Percentiles rank a stretch among this genome's conserved stretches.
phyloP scores from a whole-genome alignment of 1,140 invertebrate genomes.

The Physella acuta region DNA sequence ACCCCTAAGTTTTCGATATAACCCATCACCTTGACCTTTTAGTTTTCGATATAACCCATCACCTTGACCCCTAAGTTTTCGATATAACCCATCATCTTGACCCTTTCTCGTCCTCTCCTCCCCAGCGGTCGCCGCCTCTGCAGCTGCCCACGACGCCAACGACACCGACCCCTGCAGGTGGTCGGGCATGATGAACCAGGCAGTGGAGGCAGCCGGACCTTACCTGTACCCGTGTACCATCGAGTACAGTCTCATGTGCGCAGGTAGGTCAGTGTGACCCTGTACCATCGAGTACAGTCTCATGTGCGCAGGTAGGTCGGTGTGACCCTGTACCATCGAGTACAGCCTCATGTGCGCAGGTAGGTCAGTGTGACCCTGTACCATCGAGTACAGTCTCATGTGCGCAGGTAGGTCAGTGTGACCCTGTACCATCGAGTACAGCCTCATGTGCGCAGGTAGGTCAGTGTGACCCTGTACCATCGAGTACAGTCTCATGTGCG shows the following conservation, averaged over 20 bases:
- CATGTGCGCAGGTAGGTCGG: constrained; percentile 79
- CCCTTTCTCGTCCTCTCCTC: too few species aligned
- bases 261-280: constrained; percentile 82
- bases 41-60: too few species aligned
- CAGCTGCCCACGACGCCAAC: background rate
- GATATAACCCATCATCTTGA: too few species aligned
- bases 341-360: constrained; percentile 85
- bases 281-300: constrained; percentile 96
- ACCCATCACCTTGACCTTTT: too few species aligned
- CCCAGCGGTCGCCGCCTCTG: background rate
- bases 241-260: constrained; percentile 91
- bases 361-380: constrained; percentile 92
- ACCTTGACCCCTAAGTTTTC: too few species aligned
- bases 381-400: constrained; percentile 90
- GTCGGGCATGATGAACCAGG: constrained; percentile 37
- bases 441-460: background rate
- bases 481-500: too few species aligned
- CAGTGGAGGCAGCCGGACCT: constrained; percentile 61
- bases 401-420: too few species aligned
- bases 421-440: too few species aligned
- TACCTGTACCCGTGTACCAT: constrained; percentile 96
- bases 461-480: background rate
- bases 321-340: constrained; percentile 95
- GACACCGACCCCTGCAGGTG: background rate
- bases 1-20: too few species aligned